phyloP scores from a whole-genome alignment of 2,113 vertebrate genomes.

The Phycodurus eques region DNA sequence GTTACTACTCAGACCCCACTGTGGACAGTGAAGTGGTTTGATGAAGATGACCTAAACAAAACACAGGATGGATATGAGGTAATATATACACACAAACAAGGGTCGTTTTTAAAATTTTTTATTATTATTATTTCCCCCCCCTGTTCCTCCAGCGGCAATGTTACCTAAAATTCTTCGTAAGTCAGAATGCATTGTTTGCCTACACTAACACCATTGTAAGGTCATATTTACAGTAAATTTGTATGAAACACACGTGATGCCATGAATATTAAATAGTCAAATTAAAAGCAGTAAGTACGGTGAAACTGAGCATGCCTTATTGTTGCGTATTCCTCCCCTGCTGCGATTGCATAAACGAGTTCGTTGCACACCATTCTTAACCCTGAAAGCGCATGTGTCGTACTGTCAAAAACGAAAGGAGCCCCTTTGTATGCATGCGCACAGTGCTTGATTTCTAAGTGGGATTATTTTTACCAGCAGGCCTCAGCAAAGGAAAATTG shows the following conservation, averaged over 20 bases:
- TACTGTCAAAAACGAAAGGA: background rate
- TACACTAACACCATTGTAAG: background rate
- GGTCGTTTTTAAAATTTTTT: no score
- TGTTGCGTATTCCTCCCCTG: background rate
- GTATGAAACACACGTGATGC: background rate
- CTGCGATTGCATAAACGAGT: background rate
- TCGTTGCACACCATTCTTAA: background rate
- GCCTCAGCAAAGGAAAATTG: conserved; percentile 14
- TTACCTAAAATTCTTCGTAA: background rate
- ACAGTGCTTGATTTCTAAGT: background rate
- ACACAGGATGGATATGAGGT: conserved; percentile 17
- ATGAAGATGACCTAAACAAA: conserved; percentile 33
- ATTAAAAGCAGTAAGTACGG: no score
- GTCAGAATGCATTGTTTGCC: background rate
- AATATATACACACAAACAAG: conserved; percentile 3
- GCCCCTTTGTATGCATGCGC: background rate
- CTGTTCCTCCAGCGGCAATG: no score
- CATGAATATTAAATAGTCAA: no score
- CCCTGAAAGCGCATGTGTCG: background rate
- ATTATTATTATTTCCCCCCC: no score
- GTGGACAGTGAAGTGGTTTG: conserved; percentile 66
- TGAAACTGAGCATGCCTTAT: background rate
- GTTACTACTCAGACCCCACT: conserved; percentile 53
- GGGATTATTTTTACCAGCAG: conserved; percentile 15
- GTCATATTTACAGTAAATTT: background rate